phyloP scores from a whole-genome alignment of 2,113 vertebrate species.

The Lamprologus callipterus region DNA sequence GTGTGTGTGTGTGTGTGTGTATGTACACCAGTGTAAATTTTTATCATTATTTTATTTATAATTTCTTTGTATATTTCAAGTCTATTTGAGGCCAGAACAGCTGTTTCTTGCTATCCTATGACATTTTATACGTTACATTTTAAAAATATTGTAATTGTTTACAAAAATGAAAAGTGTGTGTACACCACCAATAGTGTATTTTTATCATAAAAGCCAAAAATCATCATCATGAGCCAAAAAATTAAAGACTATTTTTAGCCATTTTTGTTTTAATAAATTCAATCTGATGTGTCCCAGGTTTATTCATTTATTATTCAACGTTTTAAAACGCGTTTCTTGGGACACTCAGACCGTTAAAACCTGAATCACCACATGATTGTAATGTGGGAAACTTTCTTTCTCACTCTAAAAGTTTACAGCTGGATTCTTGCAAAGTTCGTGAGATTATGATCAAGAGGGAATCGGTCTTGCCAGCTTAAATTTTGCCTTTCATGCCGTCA shows the following conservation, averaged over 20 bases:
- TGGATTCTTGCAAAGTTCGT: not conserved
- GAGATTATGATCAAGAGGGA: not conserved
- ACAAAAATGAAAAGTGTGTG: not conserved
- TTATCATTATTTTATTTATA: not conserved
- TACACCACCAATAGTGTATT: not conserved
- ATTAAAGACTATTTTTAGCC: not conserved
- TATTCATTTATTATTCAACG: not conserved
- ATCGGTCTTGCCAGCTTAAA: not conserved
- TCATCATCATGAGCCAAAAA: not conserved
- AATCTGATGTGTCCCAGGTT: not conserved
- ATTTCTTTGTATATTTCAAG: not conserved
- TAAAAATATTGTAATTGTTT: not conserved
- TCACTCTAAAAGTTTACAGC: not conserved
- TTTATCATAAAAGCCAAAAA: not conserved
- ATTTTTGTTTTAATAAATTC: not conserved
- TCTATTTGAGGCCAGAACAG: not conserved
- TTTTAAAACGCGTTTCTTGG: not conserved
- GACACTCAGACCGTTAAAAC: not conserved
- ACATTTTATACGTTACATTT: not conserved
- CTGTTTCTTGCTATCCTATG: not conserved
- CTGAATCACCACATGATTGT: not conserved
- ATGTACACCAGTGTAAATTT: not conserved
- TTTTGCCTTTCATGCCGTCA: not conserved
- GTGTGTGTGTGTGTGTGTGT: not conserved
- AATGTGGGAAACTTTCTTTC: not conserved